Conservation (phyloP, 2,113 vertebrate species). For the Bubo bubo region DNA sequence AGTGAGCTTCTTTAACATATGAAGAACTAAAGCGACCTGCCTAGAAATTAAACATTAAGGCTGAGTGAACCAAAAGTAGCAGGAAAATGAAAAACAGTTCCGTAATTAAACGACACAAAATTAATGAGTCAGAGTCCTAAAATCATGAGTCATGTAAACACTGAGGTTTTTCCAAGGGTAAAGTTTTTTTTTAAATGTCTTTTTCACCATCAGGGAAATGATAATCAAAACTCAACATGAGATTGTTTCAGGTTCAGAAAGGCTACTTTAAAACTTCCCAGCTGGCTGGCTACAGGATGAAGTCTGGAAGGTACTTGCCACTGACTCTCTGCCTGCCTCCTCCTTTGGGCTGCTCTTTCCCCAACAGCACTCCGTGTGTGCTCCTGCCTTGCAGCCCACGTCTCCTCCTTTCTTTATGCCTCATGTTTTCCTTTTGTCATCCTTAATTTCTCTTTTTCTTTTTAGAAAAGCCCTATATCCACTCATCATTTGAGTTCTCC, state of each 20-base stretch:
- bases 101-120: background rate
- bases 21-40: background rate
- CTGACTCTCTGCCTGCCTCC: background rate
- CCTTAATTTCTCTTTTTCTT: background rate
- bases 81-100: background rate
- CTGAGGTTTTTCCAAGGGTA: background rate
- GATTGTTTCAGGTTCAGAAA: background rate
- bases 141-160: slow-evolving; percentile 41
- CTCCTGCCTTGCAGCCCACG: background rate
- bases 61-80: background rate
- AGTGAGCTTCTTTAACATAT: background rate
- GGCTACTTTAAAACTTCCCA: background rate
- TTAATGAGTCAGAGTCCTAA: slow-evolving; percentile 26
- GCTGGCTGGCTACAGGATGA: background rate
- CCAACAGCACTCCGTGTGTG: background rate
- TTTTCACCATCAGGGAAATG: background rate
- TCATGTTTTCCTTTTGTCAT: background rate
- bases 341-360: background rate
- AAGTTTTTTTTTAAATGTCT: background rate
- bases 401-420: background rate
- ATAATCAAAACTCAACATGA: background rate
- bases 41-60: background rate
- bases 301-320: background rate
- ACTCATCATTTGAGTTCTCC: background rate
- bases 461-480: background rate